Percentiles rank a stretch among this genome's conserved stretches.
Evolutionary conservation across 2,888 invertebrate species (phyloP).

Genomic region (Agonopterix subpropinquella): DNA sequence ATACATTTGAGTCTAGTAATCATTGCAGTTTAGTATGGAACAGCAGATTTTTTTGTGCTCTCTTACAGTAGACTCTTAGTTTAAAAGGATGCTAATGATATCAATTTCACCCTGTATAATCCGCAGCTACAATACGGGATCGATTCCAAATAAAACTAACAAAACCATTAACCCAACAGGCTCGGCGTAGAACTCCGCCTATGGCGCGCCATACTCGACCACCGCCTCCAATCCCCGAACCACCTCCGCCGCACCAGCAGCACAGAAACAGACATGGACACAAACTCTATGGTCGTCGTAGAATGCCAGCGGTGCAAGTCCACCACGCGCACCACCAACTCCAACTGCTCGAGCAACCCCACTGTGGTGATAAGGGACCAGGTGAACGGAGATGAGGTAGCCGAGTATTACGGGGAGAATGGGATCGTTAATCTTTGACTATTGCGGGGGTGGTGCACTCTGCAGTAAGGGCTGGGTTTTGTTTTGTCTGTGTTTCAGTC

Average conservation of each 20-base stretch:
- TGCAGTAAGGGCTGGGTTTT: conserved; percentile 40
- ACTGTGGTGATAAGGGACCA: conserved; percentile 54
- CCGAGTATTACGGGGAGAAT: conserved; percentile 47
- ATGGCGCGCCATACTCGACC: conserved; percentile 87
- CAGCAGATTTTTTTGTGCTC: no score
- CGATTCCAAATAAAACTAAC: not conserved
- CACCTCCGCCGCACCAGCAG: conserved; percentile 55
- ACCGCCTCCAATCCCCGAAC: conserved; percentile 53
- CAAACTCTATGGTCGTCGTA: conserved; percentile 62
- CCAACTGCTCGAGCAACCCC: conserved; percentile 46
- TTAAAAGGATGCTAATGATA: no score
- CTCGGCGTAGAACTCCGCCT: conserved; percentile 89
- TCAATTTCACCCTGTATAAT: no score
- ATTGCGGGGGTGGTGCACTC: conserved; percentile 72
- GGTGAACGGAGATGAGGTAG: conserved; percentile 32
- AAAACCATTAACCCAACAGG: conserved; percentile 52
- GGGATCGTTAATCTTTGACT: conserved; percentile 62
- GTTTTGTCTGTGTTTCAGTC: not conserved
- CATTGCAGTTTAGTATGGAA: no score
- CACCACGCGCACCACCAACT: conserved; percentile 24
- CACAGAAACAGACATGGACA: conserved; percentile 63
- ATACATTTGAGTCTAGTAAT: no score
- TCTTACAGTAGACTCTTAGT: no score
- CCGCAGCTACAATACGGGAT: no score
- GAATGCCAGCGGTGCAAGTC: conserved; percentile 58